Base-by-base conservation (phyloP, 1,140 invertebrate species). In the Dermatophagoides farinae region DNA sequence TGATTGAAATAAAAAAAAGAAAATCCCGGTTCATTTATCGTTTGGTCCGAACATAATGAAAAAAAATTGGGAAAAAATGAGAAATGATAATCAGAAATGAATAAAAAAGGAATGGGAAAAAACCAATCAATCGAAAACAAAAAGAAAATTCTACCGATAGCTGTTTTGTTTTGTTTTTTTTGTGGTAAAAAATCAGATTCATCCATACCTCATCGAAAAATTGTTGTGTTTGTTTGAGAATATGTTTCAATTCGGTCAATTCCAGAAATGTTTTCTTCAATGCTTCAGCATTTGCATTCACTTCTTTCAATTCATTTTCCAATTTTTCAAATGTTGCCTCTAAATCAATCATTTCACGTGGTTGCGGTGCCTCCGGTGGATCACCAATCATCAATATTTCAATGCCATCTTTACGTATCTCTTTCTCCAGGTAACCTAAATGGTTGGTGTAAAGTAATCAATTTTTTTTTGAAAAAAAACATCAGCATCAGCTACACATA, bases 321-420 rank as follows among this genome's bases (percentile, higher is more conserved):
- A 74, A 58, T 60, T 76, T 75, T 62, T 74, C 74, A 64, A 74
- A 74, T 31, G 70, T 75, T 74, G 88, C 86, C 79, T 95, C 90
- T 62, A 96, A 76, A 73, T 96, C 86, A 67, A 95, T 95, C 73
- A 97, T 96, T 75, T 95, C 92, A 62, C 90, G 79, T 9, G 93
- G 90, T 70, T 88, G 90, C 6, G 93, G 93, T 11, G 92, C 92
- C 66, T 88, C 92, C 57, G 88, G 80, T 65, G 93, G 88, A 64
- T 82, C 93, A 1, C 90, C 91, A 61, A 87, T 82, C 61, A 90
- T 85, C 5, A 84, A 77, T 84, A 97, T 93, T 0, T 88, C 88
- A 63, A 96, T 84, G 10, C 78, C 80, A 73, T 97, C 93, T 73
- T 95, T 96, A 66, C 84, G 85, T 16, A 97, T 90, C 76, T 97